Conservation (phyloP, 2,113 vertebrate genomes). For the Haemorhous mexicanus region DNA sequence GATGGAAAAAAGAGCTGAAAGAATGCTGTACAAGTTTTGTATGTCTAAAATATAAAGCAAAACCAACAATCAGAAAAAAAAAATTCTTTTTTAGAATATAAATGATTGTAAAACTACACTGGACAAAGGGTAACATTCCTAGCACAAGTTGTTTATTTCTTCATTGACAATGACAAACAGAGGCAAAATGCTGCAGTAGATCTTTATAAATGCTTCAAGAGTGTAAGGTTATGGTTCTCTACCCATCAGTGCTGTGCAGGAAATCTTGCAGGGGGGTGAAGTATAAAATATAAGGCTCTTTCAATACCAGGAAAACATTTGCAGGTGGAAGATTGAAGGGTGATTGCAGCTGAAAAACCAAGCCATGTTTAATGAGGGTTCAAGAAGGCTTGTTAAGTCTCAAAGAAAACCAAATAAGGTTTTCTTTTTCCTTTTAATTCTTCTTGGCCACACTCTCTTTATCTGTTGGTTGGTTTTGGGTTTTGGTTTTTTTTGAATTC, state of each 20-base stretch:
- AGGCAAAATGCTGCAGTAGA: background rate
- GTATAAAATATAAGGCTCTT: slow-evolving; percentile 3
- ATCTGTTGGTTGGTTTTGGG: background rate
- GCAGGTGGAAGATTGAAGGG: background rate
- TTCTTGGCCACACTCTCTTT: background rate
- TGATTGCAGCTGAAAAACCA: slow-evolving; percentile 4
- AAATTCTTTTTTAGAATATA: background rate
- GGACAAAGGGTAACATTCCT: background rate
- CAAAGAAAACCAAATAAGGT: background rate
- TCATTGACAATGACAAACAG: slow-evolving; percentile 48
- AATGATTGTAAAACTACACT: background rate
- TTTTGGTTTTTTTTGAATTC: background rate
- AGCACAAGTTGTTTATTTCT: slow-evolving; percentile 39
- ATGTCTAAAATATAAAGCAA: background rate
- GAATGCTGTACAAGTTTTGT: background rate
- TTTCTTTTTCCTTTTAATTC: background rate
- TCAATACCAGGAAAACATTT: background rate
- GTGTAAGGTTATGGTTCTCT: slow-evolving; percentile 19
- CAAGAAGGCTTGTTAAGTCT: background rate
- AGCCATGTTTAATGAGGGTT: background rate
- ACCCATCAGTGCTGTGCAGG: slow-evolving; percentile 15
- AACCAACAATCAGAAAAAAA: background rate
- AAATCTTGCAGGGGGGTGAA: slow-evolving; percentile 43
- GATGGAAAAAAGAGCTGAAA: background rate
- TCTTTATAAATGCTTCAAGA: slow-evolving; percentile 41